These are phyloP conservation scores for Heterotilapia buettikoferi DNA, from an alignment of 2,113 vertebrate species.

Conservation along the genomic window DNA sequence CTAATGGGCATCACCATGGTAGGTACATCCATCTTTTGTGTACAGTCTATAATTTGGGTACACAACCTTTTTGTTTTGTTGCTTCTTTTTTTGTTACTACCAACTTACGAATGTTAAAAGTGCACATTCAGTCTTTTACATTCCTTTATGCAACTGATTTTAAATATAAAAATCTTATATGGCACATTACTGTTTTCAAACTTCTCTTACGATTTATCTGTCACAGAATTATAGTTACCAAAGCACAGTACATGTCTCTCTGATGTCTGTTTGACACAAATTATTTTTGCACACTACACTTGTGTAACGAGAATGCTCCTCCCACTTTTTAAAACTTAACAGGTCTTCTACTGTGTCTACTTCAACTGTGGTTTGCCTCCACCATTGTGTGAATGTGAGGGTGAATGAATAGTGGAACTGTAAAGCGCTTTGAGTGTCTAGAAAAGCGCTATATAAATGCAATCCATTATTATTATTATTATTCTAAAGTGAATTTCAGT, in stretches of 20 bases:
- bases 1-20: neutral
- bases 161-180: neutral
- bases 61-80: neutral
- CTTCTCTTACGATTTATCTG: neutral
- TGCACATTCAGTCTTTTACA: neutral
- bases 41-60: neutral
- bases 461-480: neutral
- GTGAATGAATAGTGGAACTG: neutral
- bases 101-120: neutral
- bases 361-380: neutral
- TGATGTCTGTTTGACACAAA: neutral
- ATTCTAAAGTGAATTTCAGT: conserved; percentile 27
- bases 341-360: conserved; percentile 4
- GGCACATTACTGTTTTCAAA: neutral
- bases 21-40: neutral
- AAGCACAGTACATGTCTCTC: neutral
- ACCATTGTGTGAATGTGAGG: neutral
- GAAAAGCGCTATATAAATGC: neutral
- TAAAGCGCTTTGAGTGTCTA: neutral
- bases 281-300: neutral
- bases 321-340: conserved; percentile 47
- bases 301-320: neutral
- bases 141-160: neutral
- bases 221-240: neutral
- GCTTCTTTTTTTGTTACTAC: neutral